Evolutionary conservation across 2,113 vertebrate genomes (phyloP).

Genomic region (Typhlomys cinereus): DNA sequence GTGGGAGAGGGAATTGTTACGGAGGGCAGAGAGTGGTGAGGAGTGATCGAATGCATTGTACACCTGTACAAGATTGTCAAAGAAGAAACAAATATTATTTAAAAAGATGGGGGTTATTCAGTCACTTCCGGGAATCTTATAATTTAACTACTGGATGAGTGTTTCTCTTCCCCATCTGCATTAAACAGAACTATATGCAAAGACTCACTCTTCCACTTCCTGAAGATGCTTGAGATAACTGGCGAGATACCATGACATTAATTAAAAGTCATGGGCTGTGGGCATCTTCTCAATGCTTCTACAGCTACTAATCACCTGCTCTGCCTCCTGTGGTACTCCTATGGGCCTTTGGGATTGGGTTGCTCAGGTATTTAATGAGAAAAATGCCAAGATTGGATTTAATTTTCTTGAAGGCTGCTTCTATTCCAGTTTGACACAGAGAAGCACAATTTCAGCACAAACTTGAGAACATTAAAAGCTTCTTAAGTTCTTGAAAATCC

Average conservation of each 20-base stretch:
- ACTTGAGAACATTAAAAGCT: background rate
- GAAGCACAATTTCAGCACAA: background rate
- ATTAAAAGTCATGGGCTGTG: constrained; percentile 17
- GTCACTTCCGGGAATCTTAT: background rate
- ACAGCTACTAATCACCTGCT: constrained; percentile 19
- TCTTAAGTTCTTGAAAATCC: background rate
- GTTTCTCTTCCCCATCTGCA: background rate
- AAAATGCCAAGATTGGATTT: constrained; percentile 24
- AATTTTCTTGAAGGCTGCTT: constrained; percentile 32
- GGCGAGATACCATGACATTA: background rate
- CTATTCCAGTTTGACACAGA: background rate
- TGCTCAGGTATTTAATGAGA: constrained; percentile 42
- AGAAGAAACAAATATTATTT: too few species aligned
- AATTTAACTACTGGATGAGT: background rate
- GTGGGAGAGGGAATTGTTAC: too few species aligned
- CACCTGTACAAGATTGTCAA: too few species aligned
- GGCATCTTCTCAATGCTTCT: background rate
- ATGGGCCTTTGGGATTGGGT: background rate
- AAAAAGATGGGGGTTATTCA: background rate
- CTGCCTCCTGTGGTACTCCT: background rate
- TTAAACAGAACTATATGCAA: background rate
- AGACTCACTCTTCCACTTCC: background rate
- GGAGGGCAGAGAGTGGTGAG: too few species aligned
- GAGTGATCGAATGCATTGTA: too few species aligned
- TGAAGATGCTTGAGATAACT: background rate